Conservation (phyloP, 2,797 vertebrate species). For the Streptopelia turtur region DNA sequence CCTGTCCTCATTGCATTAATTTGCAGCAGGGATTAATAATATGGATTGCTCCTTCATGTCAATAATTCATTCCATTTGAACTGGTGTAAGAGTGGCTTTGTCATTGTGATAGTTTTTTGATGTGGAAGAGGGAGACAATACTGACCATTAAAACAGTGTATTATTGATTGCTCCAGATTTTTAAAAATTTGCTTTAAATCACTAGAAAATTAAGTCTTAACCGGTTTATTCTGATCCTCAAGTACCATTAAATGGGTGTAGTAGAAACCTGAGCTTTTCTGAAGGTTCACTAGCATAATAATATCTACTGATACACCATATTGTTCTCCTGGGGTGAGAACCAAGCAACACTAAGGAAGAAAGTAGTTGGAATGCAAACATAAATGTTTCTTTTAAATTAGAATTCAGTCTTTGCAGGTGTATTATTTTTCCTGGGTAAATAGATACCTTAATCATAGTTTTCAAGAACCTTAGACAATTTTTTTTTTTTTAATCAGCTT, state of each 20-base stretch:
- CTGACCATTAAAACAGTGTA: neutral
- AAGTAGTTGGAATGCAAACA: slow-evolving; percentile 8
- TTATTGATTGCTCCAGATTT: slow-evolving; percentile 20
- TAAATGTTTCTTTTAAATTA: slow-evolving; percentile 56
- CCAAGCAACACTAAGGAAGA: neutral
- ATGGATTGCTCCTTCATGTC: slow-evolving; percentile 3
- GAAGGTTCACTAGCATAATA: neutral
- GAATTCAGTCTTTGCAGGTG: slow-evolving; percentile 18
- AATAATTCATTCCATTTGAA: neutral
- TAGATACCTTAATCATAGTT: slow-evolving; percentile 21
- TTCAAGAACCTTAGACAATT: neutral
- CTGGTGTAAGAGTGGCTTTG: neutral
- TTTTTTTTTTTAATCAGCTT: neutral
- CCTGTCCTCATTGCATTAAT: neutral
- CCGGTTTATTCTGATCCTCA: neutral
- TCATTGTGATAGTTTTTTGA: neutral
- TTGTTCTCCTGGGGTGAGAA: neutral
- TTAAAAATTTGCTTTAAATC: slow-evolving; percentile 14
- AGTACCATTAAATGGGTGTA: neutral
- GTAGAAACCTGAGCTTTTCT: slow-evolving; percentile 4
- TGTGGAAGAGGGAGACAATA: neutral
- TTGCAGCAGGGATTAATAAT: neutral
- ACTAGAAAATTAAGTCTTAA: slow-evolving; percentile 1
- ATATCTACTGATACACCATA: neutral
- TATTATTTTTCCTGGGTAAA: slow-evolving; percentile 30